These are phyloP conservation scores for Urocitellus parryii DNA, from an alignment of 2,113 vertebrate genomes.

Conservation along the genomic window DNA sequence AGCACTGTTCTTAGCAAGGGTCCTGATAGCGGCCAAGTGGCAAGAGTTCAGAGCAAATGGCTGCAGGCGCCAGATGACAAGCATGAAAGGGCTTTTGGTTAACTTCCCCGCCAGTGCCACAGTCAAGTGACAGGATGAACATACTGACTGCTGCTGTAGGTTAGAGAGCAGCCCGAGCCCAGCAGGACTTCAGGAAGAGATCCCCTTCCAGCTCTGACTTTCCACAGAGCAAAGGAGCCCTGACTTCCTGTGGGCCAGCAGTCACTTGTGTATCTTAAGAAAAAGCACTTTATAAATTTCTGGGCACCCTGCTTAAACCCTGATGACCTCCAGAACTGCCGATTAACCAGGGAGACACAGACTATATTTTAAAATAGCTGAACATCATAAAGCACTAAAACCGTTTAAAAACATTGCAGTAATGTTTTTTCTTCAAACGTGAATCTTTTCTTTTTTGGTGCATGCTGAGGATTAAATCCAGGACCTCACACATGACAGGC, in stretches of 20 bases:
- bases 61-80: not conserved
- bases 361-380: not conserved
- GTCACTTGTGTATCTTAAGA: not conserved
- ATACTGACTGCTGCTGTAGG: not conserved
- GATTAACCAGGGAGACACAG: not conserved
- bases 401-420: not conserved
- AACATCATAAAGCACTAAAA: not conserved
- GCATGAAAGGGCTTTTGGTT: not conserved
- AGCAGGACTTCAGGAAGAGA: not conserved
- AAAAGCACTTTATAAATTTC: not conserved
- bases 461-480: too few species aligned
- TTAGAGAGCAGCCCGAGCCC: not conserved
- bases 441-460: not conserved
- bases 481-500: too few species aligned
- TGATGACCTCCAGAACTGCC: not conserved
- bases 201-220: not conserved
- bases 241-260: not conserved
- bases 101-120: not conserved
- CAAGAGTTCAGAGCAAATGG: constrained; percentile 7
- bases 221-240: not conserved
- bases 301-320: not conserved
- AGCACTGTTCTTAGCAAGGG: constrained; percentile 41
- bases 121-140: not conserved
- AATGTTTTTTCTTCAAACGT: not conserved
- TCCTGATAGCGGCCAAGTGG: not conserved